A percentile compares a stretch with the other conserved stretches of the same genome.
Conservation (phyloP, 2,113 vertebrate genomes). For the Apistogramma diplotaenia region DNA sequence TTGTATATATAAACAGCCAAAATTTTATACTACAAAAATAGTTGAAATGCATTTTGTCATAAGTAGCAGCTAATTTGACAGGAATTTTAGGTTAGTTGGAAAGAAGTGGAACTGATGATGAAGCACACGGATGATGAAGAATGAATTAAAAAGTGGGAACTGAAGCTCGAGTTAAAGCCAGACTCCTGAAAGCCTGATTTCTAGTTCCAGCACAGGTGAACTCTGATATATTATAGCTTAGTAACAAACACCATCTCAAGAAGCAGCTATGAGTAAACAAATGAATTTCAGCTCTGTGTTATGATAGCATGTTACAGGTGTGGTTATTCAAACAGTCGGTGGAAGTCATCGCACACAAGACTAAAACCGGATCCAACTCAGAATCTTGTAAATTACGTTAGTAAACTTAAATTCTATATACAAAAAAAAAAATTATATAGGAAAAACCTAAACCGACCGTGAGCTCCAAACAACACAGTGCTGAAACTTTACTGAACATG, state of each 20-base stretch:
- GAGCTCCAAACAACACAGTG: slow-evolving; percentile 24
- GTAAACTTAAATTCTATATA: slow-evolving; percentile 57
- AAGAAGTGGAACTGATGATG: background rate
- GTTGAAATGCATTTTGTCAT: slow-evolving; percentile 57
- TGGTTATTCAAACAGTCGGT: slow-evolving; percentile 17
- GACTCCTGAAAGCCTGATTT: slow-evolving; percentile 1
- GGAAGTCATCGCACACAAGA: background rate
- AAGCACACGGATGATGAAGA: background rate
- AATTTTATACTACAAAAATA: slow-evolving; percentile 52
- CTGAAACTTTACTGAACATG: slow-evolving; percentile 34
- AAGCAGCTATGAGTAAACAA: slow-evolving; percentile 21
- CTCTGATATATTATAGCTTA: slow-evolving; percentile 15
- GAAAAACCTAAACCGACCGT: background rate
- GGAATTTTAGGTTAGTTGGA: background rate
- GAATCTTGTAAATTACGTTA: slow-evolving; percentile 35
- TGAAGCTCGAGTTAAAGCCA: background rate
- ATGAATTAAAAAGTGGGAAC: background rate
- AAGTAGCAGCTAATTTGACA: slow-evolving; percentile 47
- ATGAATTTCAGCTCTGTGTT: slow-evolving; percentile 12
- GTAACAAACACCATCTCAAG: background rate
- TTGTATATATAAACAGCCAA: slow-evolving; percentile 65
- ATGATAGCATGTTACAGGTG: background rate
- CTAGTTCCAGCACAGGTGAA: slow-evolving; percentile 26
- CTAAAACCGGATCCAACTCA: slow-evolving; percentile 17
- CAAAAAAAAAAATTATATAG: slow-evolving; percentile 47